These are phyloP conservation scores for Sarcophilus harrisii DNA, from an alignment of 2,797 vertebrate genomes.

Conservation along the genomic window DNA sequence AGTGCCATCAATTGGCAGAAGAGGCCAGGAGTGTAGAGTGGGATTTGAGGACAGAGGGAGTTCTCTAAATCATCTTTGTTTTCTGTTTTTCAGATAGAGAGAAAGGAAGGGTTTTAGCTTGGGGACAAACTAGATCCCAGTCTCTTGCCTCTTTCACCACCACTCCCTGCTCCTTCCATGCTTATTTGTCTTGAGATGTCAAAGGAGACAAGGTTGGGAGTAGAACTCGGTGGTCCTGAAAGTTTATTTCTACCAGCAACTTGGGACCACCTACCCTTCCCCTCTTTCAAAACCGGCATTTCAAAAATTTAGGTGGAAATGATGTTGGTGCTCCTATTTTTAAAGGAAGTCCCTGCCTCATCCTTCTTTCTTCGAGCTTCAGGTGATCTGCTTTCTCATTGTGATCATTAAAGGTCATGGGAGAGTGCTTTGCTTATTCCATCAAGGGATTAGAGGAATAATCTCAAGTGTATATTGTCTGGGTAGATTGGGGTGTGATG, in stretches of 20 bases:
- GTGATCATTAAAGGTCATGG: conserved; percentile 13
- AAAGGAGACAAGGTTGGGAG: background rate
- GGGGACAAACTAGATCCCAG: background rate
- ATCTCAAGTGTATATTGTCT: background rate
- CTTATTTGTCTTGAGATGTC: background rate
- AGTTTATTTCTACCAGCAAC: background rate
- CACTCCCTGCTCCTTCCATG: background rate
- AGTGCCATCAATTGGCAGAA: background rate
- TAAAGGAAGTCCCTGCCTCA: background rate
- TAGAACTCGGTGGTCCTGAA: background rate
- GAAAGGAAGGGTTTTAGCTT: background rate
- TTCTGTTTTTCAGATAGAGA: background rate
- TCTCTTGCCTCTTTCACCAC: background rate
- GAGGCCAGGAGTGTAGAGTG: background rate
- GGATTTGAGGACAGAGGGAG: background rate
- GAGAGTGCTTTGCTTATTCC: background rate
- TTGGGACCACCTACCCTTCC: background rate
- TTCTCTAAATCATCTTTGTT: background rate
- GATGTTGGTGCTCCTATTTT: background rate
- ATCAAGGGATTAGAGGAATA: background rate
- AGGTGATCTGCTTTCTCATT: background rate
- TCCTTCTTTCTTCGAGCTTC: background rate
- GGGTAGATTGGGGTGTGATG: conserved; percentile 37
- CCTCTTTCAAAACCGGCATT: background rate
- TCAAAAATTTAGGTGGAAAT: background rate